Evolutionary conservation across 2,113 vertebrate genomes (phyloP).

Genomic region (Gopherus evgoodei): DNA sequence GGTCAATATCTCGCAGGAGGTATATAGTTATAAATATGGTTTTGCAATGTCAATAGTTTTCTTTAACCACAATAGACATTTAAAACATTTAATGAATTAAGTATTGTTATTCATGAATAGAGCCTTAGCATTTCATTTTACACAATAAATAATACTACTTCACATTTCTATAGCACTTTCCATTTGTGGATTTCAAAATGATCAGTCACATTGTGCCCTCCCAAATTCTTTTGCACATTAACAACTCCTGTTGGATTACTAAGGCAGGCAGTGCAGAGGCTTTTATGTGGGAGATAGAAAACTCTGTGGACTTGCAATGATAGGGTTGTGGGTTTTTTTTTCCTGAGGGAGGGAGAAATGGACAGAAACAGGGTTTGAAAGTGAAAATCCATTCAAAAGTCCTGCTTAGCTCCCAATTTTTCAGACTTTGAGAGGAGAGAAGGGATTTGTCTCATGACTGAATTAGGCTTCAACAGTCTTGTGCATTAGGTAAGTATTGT

Average conservation of each 20-base stretch:
- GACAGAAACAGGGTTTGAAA: too few relatives aligned
- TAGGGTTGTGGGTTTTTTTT: too few relatives aligned
- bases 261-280: neutral
- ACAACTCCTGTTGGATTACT: neutral
- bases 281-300: too few relatives aligned
- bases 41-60: constrained; percentile 58
- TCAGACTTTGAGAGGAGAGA: too few relatives aligned
- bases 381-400: too few relatives aligned
- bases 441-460: too few relatives aligned
- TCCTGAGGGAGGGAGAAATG: too few relatives aligned
- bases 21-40: constrained; percentile 43
- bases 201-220: neutral
- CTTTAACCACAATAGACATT: constrained; percentile 55
- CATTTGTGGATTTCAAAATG: neutral
- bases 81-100: constrained; percentile 38
- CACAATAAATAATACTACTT: constrained; percentile 34
- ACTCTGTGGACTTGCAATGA: too few relatives aligned
- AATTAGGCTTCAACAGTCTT: too few relatives aligned
- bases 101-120: constrained; percentile 45
- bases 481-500: too few relatives aligned
- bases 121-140: neutral
- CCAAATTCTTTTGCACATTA: neutral
- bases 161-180: neutral
- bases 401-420: too few relatives aligned
- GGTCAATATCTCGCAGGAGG: constrained; percentile 38